Evolutionary conservation across 2,888 invertebrate genomes (phyloP).

Genomic region (Apodemia hepburni): DNA sequence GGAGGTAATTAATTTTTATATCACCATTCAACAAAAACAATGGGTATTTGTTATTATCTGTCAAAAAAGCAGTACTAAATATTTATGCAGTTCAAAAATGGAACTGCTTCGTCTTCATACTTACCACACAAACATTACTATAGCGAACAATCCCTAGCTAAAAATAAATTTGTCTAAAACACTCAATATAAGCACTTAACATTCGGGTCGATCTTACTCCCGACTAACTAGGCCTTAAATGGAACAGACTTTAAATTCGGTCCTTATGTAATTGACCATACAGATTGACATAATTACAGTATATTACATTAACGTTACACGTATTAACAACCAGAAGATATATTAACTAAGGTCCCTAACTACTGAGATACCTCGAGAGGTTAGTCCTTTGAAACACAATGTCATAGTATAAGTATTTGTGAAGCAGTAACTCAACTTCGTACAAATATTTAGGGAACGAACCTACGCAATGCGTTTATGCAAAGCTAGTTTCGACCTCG

Average conservation of each 20-base stretch:
- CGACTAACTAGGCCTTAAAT: conserved; percentile 21
- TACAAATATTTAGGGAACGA: neutral
- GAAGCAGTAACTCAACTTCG: neutral
- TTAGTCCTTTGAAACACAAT: conserved; percentile 43
- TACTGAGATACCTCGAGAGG: conserved; percentile 63
- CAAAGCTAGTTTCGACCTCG: neutral
- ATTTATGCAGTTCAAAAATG: neutral
- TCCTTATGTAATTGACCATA: conserved; percentile 71
- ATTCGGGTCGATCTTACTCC: conserved; percentile 3
- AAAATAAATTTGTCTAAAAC: conserved; percentile 20
- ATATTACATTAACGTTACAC: conserved; percentile 46
- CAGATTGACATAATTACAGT: conserved; percentile 59
- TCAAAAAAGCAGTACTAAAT: neutral
- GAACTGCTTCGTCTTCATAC: neutral
- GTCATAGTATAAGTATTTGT: conserved; percentile 23
- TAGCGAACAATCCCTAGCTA: conserved; percentile 11
- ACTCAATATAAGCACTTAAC: conserved; percentile 20
- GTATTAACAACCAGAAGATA: conserved; percentile 73
- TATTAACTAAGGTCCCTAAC: conserved; percentile 62
- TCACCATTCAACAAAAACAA: neutral
- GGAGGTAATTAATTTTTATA: neutral
- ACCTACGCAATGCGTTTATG: neutral
- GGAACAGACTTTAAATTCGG: conserved; percentile 58
- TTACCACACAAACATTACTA: conserved; percentile 11
- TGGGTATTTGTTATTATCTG: neutral